Percentiles rank a stretch among this genome's conserved stretches.
phyloP scores from a whole-genome alignment of 2,797 vertebrate genomes.

The Oreochromis mossambicus region DNA sequence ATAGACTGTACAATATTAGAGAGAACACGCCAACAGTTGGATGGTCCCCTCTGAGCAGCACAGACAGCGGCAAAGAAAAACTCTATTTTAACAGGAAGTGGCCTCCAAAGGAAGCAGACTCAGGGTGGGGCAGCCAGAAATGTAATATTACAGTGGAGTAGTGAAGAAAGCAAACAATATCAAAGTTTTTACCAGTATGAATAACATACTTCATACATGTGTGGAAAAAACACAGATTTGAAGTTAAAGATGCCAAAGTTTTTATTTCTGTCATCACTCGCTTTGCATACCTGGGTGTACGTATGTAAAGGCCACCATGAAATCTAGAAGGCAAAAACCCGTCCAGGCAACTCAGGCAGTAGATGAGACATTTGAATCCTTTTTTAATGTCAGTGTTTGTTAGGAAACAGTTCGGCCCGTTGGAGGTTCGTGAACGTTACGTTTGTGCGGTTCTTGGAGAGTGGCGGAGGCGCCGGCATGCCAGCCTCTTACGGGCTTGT shows the following conservation, averaged over 20 bases:
- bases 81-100: not conserved
- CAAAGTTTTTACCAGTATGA: not conserved
- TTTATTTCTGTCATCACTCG: not conserved
- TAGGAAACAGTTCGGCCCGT: not conserved
- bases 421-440: not conserved
- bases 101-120: not conserved
- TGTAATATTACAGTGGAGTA: no score
- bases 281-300: rapidly evolving
- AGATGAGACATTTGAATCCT: not conserved
- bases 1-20: rapidly evolving
- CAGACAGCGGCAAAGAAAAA: not conserved
- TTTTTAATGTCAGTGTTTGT: not conserved
- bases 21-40: rapidly evolving
- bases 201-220: no score
- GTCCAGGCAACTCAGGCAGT: rapidly evolving
- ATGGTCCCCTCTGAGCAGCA: not conserved
- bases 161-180: rapidly evolving
- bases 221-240: rapidly evolving
- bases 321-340: not conserved
- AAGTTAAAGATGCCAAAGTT: not conserved
- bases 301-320: no score
- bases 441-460: not conserved
- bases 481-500: conserved; percentile 4
- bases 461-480: not conserved
- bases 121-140: not conserved